Evolutionary conservation across 2,888 invertebrate genomes (phyloP).

Genomic region (Dromius quadrimaculatus): DNA sequence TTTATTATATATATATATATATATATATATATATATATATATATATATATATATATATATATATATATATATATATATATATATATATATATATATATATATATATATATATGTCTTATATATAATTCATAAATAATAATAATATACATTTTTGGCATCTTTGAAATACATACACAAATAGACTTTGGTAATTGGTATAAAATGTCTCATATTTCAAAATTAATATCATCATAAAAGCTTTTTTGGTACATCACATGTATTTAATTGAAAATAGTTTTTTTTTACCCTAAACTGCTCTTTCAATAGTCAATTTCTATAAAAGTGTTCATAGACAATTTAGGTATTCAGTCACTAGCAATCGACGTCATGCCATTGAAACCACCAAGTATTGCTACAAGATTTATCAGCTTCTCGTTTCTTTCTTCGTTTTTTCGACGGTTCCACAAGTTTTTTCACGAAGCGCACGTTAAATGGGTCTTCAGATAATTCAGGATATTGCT

Average conservation of each 20-base stretch:
- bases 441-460: constrained; percentile 85
- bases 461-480: constrained; percentile 96
- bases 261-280: constrained; percentile 66
- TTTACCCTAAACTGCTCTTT: constrained; percentile 52
- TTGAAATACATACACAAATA: constrained; percentile 74
- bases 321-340: constrained; percentile 53
- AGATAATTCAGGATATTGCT: constrained; percentile 90
- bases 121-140: constrained; percentile 67
- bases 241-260: constrained; percentile 67
- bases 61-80: constrained; percentile 63
- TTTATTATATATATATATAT: constrained; percentile 38
- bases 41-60: too few species aligned
- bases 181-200: constrained; percentile 74
- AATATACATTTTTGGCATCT: constrained; percentile 71
- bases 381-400: constrained; percentile 64
- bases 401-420: constrained; percentile 73
- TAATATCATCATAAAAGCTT: constrained; percentile 57
- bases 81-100: constrained; percentile 56
- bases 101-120: constrained; percentile 58
- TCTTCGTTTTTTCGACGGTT: constrained; percentile 78
- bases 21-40: constrained; percentile 10
- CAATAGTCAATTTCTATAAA: constrained; percentile 53
- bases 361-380: constrained; percentile 67
- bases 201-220: constrained; percentile 62
- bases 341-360: constrained; percentile 62